phyloP scores from a whole-genome alignment of 2,797 vertebrate species.

The Sphenodon punctatus region DNA sequence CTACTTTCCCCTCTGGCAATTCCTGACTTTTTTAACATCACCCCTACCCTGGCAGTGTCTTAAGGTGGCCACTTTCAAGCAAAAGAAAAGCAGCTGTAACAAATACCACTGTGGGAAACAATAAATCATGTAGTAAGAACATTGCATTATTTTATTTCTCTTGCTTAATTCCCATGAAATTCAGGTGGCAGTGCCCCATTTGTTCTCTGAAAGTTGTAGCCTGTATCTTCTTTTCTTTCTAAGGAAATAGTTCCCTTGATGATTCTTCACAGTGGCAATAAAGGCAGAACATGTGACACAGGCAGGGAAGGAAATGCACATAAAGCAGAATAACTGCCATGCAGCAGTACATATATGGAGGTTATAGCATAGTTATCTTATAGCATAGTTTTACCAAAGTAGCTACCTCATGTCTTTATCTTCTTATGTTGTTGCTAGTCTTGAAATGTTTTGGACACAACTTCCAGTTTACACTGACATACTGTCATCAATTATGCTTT shows the following conservation, averaged over 20 bases:
- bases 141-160: not conserved
- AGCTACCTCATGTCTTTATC: conserved; percentile 51
- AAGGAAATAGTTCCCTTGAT: conserved; percentile 4
- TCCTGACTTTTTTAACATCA: not conserved
- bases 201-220: not conserved
- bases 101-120: not conserved
- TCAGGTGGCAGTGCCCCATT: not conserved
- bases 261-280: not conserved
- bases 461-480: conserved; percentile 69
- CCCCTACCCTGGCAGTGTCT: not conserved
- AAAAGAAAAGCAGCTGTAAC: conserved; percentile 18
- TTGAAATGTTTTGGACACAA: conserved; percentile 69
- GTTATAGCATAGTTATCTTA: conserved; percentile 31
- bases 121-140: conserved; percentile 41
- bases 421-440: conserved; percentile 51
- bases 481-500: conserved; percentile 72
- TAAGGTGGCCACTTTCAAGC: conserved; percentile 5
- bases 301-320: not conserved
- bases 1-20: not conserved
- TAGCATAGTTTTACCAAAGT: conserved; percentile 26
- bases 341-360: not conserved
- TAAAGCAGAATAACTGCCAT: conserved; percentile 18
- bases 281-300: not conserved
- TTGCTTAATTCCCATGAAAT: conserved; percentile 21
- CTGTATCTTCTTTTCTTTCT: conserved; percentile 22